Base-by-base conservation (phyloP, 2,113 vertebrate genomes). In the Muntiacus reevesi region DNA sequence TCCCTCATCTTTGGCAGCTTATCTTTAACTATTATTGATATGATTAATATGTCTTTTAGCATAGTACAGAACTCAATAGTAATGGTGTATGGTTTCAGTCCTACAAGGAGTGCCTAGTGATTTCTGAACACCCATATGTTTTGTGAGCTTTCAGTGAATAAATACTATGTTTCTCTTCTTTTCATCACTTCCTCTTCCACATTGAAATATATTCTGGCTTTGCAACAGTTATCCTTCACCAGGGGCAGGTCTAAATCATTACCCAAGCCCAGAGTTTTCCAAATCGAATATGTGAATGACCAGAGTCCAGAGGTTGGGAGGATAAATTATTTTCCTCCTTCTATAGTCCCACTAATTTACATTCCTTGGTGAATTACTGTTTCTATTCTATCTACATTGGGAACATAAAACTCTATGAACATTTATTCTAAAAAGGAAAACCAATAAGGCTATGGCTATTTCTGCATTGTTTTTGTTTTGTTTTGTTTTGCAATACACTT, bases 371-470 rank as follows among this genome's bases (percentile, higher is more conserved):
- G 25, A 89, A 85, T 62, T 45, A 47, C 11, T 47, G 17, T 43
- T 14, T 30, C 7, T 27, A 8, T 92, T 89, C 11, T 43, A 71
- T 43, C 13, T 60, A 12, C 6, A 33, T 1, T 28, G 2, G 30
- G 0, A 87, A 47, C 6, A 52, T 13, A 55, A 94, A 92, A 79
- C 4, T 89, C 45, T 60, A 59, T 71, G 57, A 85, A 64, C 40
- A 76, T 91, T 94, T 76, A 78, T 97, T 94, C 47, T 71, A 96
- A 96, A 95, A 62, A 92, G 28, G 8, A 6, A 78, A 95, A 54
- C 10, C 3, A 81, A 55, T 40, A 79, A 87, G 27, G 3, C 28
- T 33, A 52, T 45, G 50, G n/a, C 52, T 71, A 96, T 71, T 82
- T 95, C 28, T 64, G 16, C 87, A 79, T 67, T 74, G 30, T 78